Base-by-base conservation (phyloP, 2,888 invertebrate species). In the Conops quadrifasciatus region DNA sequence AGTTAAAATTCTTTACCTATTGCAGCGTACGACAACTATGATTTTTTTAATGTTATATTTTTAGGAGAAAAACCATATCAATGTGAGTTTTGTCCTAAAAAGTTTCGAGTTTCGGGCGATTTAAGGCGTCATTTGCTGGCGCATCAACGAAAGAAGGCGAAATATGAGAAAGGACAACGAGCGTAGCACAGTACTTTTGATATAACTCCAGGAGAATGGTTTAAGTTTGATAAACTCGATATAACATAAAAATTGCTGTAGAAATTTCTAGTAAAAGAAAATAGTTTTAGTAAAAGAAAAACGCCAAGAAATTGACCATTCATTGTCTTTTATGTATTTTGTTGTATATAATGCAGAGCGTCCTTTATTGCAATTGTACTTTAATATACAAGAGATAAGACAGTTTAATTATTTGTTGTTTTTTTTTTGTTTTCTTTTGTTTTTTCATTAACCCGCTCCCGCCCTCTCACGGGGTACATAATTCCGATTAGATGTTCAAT, bases 81-180 rank as follows among this genome's bases (percentile, higher is more conserved):
- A 9, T 94, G 94, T 79, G 86, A 88, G 1, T 87, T 92, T 0
- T 95, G 95, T 82, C 91, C 90, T 0, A 95, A 94, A 81, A 90
- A 91, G 30, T 96, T 96, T 87, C 89, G 95, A 5, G 93, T 93
- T 0, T 89, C 92, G 2, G 93, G 93, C 19, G 95, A 95, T 83
- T 90, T 95, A 87, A 92, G 93, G 69, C 88, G 95, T 0, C 95
- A 95, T 82, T 87, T 90, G 82, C 89, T 90, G 66, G 92, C 92
- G 0, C 95, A 95, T 84, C 87, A 87, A 0, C 87, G 87, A 1
- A 76, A 81, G 47, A 68, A 68, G 19, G 45, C 59, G 15, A 75
- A 76, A 67, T 69, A 67, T 1, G 72, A 74, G 49, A 28, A 24
- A 13, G 26, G 9, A 58, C 15, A 58, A 13, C 9, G 28, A 24